Percentiles rank a stretch among this genome's conserved stretches.
phyloP scores from a whole-genome alignment of 2,797 vertebrate genomes.

The Chelon auratus region DNA sequence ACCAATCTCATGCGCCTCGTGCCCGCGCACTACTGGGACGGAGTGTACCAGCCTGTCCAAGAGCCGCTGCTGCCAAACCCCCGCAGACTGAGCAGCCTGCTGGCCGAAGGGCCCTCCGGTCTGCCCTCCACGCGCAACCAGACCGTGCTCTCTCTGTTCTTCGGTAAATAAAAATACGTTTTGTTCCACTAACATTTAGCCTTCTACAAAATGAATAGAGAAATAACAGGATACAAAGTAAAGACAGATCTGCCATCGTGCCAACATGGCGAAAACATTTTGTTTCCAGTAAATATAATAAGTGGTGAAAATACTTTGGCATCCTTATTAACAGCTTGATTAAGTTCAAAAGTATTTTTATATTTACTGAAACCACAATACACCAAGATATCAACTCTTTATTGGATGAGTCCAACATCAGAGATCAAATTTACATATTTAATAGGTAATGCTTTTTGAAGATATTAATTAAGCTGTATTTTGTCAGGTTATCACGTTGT shows the following conservation, averaged over 20 bases:
- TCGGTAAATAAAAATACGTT: slow-evolving; percentile 83
- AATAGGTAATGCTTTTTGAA: background rate
- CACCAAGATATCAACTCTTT: too few relatives aligned
- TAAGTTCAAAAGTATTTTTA: background rate
- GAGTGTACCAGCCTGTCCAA: slow-evolving; percentile 86
- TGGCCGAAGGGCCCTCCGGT: slow-evolving; percentile 81
- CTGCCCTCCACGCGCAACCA: slow-evolving; percentile 85
- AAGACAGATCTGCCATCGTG: too few relatives aligned
- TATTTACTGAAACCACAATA: background rate
- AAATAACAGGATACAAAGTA: too few relatives aligned
- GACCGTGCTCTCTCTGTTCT: slow-evolving; percentile 92
- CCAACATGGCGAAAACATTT: too few relatives aligned
- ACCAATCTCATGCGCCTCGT: slow-evolving; percentile 86
- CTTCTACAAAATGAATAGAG: too few relatives aligned
- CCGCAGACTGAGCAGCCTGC: slow-evolving; percentile 82
- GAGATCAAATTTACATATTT: too few relatives aligned
- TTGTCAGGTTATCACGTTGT: slow-evolving; percentile 90
- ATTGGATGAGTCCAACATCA: too few relatives aligned
- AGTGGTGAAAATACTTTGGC: background rate
- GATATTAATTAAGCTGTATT: background rate
- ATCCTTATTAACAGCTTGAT: background rate
- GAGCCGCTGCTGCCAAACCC: slow-evolving; percentile 90
- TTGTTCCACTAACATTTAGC: too few relatives aligned
- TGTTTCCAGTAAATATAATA: background rate
- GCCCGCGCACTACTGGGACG: slow-evolving; percentile 90